Conservation (phyloP, 1,140 invertebrate species). For the Carcinoscorpius rotundicauda region DNA sequence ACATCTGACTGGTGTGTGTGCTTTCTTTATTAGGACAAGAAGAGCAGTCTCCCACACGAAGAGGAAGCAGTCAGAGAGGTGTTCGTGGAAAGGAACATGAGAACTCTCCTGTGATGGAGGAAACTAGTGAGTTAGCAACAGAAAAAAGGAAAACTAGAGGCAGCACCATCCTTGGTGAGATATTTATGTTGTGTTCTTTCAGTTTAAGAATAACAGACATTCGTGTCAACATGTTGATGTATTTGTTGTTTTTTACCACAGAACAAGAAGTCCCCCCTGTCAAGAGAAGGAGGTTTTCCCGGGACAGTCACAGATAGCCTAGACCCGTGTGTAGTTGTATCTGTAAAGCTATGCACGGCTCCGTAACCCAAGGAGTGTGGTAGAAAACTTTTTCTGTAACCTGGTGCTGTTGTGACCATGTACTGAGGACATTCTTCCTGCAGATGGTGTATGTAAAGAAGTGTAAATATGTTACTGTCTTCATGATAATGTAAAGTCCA, state of each 20-base stretch:
- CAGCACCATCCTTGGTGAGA: slow-evolving; percentile 14
- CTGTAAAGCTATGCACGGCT: no score
- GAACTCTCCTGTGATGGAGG: slow-evolving; percentile 10
- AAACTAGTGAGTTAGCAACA: slow-evolving; percentile 13
- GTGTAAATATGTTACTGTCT: no score
- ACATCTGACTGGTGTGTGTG: background rate
- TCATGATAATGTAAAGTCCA: no score
- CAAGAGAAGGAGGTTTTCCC: slow-evolving; percentile 15
- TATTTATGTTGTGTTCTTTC: background rate
- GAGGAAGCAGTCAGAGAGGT: slow-evolving; percentile 13
- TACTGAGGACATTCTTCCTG: no score
- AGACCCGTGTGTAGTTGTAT: slow-evolving; percentile 18
- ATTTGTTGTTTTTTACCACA: slow-evolving; percentile 7
- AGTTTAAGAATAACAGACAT: background rate
- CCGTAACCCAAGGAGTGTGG: no score
- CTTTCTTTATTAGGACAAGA: slow-evolving; percentile 7
- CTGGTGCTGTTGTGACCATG: no score
- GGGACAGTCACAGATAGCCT: slow-evolving; percentile 20
- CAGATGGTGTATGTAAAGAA: no score
- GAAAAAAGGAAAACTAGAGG: slow-evolving; percentile 21
- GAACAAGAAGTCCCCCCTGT: slow-evolving; percentile 13
- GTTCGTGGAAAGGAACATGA: slow-evolving; percentile 14
- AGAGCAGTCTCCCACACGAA: slow-evolving; percentile 14
- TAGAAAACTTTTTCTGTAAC: no score
- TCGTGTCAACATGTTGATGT: background rate